Conservation (phyloP, 2,113 vertebrate species). For the Numenius arquata region DNA sequence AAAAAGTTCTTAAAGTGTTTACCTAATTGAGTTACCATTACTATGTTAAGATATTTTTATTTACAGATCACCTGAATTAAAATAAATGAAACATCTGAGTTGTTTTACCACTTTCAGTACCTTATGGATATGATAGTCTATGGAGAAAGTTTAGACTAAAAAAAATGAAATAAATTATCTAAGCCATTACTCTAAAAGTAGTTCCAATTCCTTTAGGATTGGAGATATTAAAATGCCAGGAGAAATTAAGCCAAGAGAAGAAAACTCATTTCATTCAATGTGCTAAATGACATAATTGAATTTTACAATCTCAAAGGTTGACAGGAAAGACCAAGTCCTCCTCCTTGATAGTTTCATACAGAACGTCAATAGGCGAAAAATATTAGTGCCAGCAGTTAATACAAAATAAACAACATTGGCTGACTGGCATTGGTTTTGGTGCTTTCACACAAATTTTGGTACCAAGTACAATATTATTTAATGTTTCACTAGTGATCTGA, state of each 20-base stretch:
- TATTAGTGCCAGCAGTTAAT: not conserved
- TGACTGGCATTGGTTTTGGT: not conserved
- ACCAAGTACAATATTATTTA: not conserved
- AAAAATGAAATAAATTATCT: not conserved
- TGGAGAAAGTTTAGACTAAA: not conserved
- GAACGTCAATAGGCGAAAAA: not conserved
- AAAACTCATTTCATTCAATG: not conserved
- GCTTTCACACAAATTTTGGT: not conserved
- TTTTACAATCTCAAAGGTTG: not conserved
- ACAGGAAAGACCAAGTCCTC: not conserved
- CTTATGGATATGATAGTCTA: not conserved
- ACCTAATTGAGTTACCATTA: not conserved
- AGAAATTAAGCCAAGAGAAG: not conserved
- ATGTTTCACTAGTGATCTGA: not conserved
- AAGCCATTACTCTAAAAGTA: not conserved
- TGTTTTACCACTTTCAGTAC: not conserved
- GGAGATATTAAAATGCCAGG: not conserved
- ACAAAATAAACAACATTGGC: not conserved
- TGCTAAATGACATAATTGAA: not conserved
- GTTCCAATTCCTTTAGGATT: not conserved
- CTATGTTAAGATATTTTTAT: not conserved
- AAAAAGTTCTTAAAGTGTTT: not conserved
- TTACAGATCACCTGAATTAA: not conserved
- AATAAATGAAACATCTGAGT: not conserved
- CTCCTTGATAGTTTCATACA: not conserved